Evolutionary conservation across 2,888 invertebrate genomes (phyloP).

Genomic region (Eupithecia dodoneata): DNA sequence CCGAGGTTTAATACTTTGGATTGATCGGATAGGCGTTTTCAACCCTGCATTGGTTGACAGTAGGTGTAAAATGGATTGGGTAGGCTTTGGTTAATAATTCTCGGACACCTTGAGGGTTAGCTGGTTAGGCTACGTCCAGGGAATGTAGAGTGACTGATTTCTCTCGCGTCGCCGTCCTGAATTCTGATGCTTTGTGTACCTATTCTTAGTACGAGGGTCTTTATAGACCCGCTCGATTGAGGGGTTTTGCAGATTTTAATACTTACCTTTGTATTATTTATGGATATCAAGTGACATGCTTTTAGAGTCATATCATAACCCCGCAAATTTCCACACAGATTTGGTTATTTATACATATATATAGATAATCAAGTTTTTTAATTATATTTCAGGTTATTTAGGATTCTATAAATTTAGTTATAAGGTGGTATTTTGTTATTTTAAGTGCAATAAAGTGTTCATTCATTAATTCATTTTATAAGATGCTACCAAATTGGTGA

Average conservation of each 20-base stretch:
- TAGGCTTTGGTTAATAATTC: constrained; percentile 57
- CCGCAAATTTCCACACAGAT: background rate
- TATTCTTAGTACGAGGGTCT: constrained; percentile 34
- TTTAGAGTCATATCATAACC: background rate
- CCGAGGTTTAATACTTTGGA: constrained; percentile 41
- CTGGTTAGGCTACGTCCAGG: constrained; percentile 57
- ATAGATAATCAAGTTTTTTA: no score
- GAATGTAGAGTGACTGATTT: constrained; percentile 60
- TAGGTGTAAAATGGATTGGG: constrained; percentile 36
- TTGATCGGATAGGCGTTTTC: constrained; percentile 32
- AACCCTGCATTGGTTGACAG: constrained; percentile 21
- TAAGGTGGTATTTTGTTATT: no score
- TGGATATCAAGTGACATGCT: background rate
- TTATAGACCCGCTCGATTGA: constrained; percentile 41
- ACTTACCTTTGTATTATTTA: constrained; percentile 22
- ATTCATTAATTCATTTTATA: no score
- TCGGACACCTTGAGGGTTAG: constrained; percentile 56
- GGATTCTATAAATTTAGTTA: no score
- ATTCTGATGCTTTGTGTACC: constrained; percentile 51
- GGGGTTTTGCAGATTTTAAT: constrained; percentile 35
- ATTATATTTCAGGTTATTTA: background rate
- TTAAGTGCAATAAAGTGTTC: no score
- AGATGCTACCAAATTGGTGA: background rate
- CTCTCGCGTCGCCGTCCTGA: constrained; percentile 50
- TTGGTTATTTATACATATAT: background rate